A percentile compares a stretch with the other conserved stretches of the same genome.
These are phyloP conservation scores for Tolmerus cingulatus DNA, from an alignment of 2,888 invertebrate species.

Conservation along the genomic window DNA sequence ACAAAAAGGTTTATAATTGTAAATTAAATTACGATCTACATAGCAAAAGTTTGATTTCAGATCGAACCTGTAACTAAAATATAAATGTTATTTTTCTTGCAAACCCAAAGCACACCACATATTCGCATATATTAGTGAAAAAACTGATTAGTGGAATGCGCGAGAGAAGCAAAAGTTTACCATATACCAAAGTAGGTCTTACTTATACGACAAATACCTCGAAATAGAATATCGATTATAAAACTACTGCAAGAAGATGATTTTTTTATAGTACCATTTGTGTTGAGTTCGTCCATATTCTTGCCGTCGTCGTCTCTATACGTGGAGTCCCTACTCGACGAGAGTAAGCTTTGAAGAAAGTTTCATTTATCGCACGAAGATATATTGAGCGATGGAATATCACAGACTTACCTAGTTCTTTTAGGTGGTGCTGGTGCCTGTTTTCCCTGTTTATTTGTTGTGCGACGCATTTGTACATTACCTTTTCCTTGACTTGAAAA, in stretches of 20 bases:
- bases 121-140: background rate
- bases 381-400: background rate
- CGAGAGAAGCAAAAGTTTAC: background rate
- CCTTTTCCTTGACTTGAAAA: slow-evolving; percentile 71
- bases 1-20: too few species aligned
- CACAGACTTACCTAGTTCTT: slow-evolving; percentile 78
- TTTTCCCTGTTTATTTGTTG: slow-evolving; percentile 88
- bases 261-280: slow-evolving; percentile 64
- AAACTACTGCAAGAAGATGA: slow-evolving; percentile 66
- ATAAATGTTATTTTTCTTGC: background rate
- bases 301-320: slow-evolving; percentile 63
- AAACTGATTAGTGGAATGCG: background rate
- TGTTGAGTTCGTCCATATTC: slow-evolving; percentile 61
- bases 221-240: slow-evolving; percentile 64
- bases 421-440: slow-evolving; percentile 96
- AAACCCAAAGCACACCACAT: background rate
- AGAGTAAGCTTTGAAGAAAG: slow-evolving; percentile 56
- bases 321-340: slow-evolving; percentile 63
- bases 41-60: background rate
- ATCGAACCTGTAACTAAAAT: background rate
- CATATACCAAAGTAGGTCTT: slow-evolving; percentile 51
- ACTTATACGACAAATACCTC: slow-evolving; percentile 64
- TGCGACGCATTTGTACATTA: slow-evolving; percentile 83
- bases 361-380: background rate
- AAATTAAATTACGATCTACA: background rate